phyloP scores from a whole-genome alignment of 1,140 invertebrate genomes.

The Ephestia elutella region DNA sequence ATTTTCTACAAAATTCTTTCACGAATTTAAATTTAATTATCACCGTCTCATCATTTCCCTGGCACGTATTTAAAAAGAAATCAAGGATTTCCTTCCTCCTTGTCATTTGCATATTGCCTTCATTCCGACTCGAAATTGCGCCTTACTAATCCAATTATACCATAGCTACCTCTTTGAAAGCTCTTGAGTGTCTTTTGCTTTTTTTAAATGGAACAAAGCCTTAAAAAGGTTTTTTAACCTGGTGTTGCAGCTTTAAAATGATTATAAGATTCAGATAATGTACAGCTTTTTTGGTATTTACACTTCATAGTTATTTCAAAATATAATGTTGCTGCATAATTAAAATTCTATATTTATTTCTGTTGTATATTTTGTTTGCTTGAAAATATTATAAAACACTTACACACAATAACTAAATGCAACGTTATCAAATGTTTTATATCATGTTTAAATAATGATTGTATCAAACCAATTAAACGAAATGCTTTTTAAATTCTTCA shows the following conservation, averaged over 20 bases:
- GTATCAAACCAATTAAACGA: slow-evolving; percentile 54
- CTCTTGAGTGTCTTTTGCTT: slow-evolving; percentile 43
- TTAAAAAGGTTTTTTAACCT: too few species aligned
- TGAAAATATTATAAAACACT: too few species aligned
- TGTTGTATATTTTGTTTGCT: too few species aligned
- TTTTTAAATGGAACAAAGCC: slow-evolving; percentile 47
- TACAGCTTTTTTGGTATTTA: too few species aligned
- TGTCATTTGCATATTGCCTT: slow-evolving; percentile 34
- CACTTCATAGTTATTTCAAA: too few species aligned
- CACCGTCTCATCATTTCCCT: background rate
- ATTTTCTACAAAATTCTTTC: too few species aligned
- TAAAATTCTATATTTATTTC: too few species aligned
- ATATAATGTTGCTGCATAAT: too few species aligned
- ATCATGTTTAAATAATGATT: background rate
- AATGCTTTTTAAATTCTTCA: slow-evolving; percentile 64
- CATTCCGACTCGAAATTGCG: slow-evolving; percentile 32
- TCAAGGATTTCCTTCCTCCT: slow-evolving; percentile 17
- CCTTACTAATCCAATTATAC: slow-evolving; percentile 46
- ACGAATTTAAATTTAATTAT: slow-evolving; percentile 12
- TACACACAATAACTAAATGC: too few species aligned
- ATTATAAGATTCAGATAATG: too few species aligned
- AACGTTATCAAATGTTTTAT: background rate
- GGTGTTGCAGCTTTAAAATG: too few species aligned
- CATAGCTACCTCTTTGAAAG: slow-evolving; percentile 41
- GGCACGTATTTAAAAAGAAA: slow-evolving; percentile 19